Evolutionary conservation across 2,113 vertebrate species (phyloP), one percentile per base, ranked within the genome.

Genomic region (Apteryx owenii): DNA sequence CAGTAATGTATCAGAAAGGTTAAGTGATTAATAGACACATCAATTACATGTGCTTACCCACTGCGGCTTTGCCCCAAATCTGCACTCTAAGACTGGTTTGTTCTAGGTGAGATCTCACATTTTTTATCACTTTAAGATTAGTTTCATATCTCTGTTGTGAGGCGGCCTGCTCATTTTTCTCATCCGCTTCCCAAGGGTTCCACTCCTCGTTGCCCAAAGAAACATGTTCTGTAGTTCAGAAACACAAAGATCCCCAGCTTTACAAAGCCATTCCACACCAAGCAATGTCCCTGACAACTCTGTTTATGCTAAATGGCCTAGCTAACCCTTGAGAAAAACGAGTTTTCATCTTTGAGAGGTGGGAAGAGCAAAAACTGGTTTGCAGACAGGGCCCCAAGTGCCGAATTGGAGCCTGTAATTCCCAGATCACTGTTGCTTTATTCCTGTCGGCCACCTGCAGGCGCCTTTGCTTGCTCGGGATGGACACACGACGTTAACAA

Each of bases 41-140:
- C 40, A 60, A 95, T 46, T n/a, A 48, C 15, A 81, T 18, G 38
- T 81, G 65, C 99, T 98, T 95, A 99, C 99, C 99, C 94, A 99
- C 98, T 61, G 99, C 99, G 94, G 99, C 99, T 98, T 99, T 99
- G 20, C 99, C 99, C 99, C 99, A 99, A 14, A 99, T 99, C 91
- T 99, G 99, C 36, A 99, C 98, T 88, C 71, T 98, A 71, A 99
- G 95, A 76, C 97, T 98, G 96, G 97, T 97, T 65, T 98, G 98
- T 91, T 98, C 98, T 92, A 98, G 97, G 25, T 96, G 98, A 71
- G 98, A 95, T 46, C 98, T 97, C 42, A 79, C 97, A 68, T 94
- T 95, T 95, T 98, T 96, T 73, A 99, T 89, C 51, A 98, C 93
- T 29, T 99, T 98, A 95, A 99, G 98, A 53, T 95, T 97, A 58